These are phyloP conservation scores for Ophiothrix spiculata DNA, from an alignment of 35 echinoderm and acorn worm species.

Conservation along the genomic window DNA sequence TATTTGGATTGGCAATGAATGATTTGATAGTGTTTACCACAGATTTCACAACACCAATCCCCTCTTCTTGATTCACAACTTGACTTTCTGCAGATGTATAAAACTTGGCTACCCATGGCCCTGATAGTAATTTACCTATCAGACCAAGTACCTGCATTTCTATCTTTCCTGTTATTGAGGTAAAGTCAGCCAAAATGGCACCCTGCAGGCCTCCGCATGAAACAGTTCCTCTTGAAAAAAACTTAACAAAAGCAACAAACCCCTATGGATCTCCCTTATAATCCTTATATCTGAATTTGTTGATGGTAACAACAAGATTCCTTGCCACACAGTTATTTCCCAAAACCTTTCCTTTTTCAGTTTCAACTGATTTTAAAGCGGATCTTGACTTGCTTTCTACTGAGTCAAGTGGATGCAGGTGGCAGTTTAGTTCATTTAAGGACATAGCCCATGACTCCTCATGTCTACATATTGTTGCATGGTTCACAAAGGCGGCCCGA, in stretches of 20 bases:
- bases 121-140: too few species aligned
- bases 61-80: too few species aligned
- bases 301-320: not conserved
- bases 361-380: not conserved
- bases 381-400: not conserved
- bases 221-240: too few species aligned
- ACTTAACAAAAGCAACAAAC: not conserved
- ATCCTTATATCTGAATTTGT: not conserved
- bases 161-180: too few species aligned
- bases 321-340: not conserved
- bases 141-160: too few species aligned
- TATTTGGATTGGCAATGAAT: too few species aligned
- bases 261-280: not conserved
- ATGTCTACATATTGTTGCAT: not conserved
- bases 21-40: too few species aligned
- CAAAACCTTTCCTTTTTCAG: not conserved
- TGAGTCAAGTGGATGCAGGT: not conserved
- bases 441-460: not conserved
- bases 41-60: too few species aligned
- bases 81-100: too few species aligned
- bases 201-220: too few species aligned
- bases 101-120: too few species aligned
- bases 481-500: not conserved
- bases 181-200: too few species aligned
- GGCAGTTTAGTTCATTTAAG: not conserved